Evolutionary conservation across 2,888 invertebrate genomes (phyloP), one percentile per base, ranked within the genome.

Genomic region (Drepanosiphum platanoidis): DNA sequence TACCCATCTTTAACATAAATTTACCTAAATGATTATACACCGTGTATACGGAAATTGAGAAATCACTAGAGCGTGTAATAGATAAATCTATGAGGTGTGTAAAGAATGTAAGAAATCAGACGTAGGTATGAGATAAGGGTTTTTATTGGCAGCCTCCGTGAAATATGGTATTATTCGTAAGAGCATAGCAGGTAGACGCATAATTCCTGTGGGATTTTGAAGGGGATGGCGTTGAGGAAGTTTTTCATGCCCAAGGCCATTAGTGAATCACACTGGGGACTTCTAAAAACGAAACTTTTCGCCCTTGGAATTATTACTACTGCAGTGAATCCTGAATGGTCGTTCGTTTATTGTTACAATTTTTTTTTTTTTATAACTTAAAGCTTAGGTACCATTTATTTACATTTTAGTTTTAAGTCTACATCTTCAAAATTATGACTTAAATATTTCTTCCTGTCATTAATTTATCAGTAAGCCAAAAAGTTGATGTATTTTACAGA

Each of bases 231-330:
- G 68, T 34, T 22, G 75, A 77, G 75, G 75, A 84, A 84, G 84
- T 84, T 84, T 84, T 77, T 46, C 77, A 15, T 84, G 68, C 75
- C 75, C 52, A 32, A 68, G 77, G 75, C 84, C 84, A 84, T 84
- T 84, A 84, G 77, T 36, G 75, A 84, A 84, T 84, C 77, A 77
- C 84, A 84, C 84, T 77, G 68, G 84, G 84, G 84, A 84, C 75
- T 77, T 77, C 84, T 84, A 84, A 75, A 84, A 84, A 84, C 52
- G 68, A 84, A 75, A 84, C 84, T 84, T 83, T 83, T 84, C 68
- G 66, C 77, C 77, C 77, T 58, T 68, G 75, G 84, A 84, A 68
- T 84, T 84, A 84, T 77, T 84, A 77, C 75, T 68, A 68, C 70
- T 75, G 83, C 83, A 83, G 66, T 46, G 83, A 34, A 83, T 72